phyloP scores from a whole-genome alignment of 1,140 invertebrate species.

The Diachasmimorpha longicaudata region DNA sequence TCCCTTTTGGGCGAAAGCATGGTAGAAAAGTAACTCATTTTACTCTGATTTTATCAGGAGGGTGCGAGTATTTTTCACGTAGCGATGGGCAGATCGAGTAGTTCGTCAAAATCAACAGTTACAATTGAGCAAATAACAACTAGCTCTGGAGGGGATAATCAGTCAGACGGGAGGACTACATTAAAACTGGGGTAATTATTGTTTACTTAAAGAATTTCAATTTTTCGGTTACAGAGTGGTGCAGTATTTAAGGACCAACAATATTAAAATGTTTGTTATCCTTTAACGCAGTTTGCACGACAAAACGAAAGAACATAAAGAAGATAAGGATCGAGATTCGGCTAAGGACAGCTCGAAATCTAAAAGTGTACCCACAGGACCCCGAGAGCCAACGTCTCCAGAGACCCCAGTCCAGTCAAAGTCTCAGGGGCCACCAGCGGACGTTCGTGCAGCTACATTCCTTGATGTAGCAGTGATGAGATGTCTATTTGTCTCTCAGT shows the following conservation, averaged over 20 bases:
- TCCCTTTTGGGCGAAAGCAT: conserved; percentile 6
- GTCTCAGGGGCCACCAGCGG: conserved; percentile 45
- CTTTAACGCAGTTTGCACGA: not conserved
- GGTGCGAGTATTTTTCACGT: conserved; percentile 69
- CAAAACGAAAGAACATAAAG: conserved; percentile 21
- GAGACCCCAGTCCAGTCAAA: conserved; percentile 38
- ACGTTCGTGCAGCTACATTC: conserved; percentile 89
- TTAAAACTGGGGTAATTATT: conserved; percentile 66
- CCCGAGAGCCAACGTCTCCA: conserved; percentile 33
- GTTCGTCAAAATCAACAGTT: conserved; percentile 57
- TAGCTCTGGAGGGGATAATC: conserved; percentile 56
- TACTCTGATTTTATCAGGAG: conserved; percentile 48
- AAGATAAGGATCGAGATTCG: conserved; percentile 44
- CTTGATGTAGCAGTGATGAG: conserved; percentile 94
- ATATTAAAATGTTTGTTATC: not conserved
- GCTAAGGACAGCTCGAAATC: conserved; percentile 32
- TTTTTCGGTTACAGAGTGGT: too few relatives aligned
- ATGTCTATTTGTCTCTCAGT: conserved; percentile 96
- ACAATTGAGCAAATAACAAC: conserved; percentile 62
- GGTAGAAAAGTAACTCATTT: not conserved
- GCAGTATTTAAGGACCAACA: not conserved
- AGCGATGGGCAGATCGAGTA: conserved; percentile 61
- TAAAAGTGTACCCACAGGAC: conserved; percentile 28
- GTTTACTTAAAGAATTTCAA: too few relatives aligned
- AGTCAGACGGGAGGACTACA: conserved; percentile 52